Percentiles rank a stretch among this genome's conserved stretches.
phyloP scores from a whole-genome alignment of 2,113 vertebrate genomes.

The Pterophyllum scalare region DNA sequence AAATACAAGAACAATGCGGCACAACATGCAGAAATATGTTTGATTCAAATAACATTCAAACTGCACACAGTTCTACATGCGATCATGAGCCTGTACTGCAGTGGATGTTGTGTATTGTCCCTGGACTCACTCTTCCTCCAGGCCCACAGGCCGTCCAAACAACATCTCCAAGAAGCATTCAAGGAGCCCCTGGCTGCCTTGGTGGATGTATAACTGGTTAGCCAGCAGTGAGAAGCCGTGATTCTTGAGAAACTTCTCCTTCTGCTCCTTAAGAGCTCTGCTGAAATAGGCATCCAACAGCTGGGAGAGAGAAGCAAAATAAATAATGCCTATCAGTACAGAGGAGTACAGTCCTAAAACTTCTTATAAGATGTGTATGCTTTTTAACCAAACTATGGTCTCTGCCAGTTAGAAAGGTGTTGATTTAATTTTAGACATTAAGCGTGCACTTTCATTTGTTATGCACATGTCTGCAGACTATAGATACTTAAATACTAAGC shows the following conservation, averaged over 20 bases:
- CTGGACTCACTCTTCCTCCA: constrained; percentile 91
- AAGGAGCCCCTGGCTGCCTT: constrained; percentile 89
- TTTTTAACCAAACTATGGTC: neutral
- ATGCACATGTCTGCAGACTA: neutral
- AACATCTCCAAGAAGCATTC: constrained; percentile 96
- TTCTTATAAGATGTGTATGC: neutral
- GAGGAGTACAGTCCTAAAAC: neutral
- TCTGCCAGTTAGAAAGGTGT: neutral
- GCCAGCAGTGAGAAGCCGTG: constrained; percentile 96
- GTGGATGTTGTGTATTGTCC: neutral
- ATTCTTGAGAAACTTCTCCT: constrained; percentile 96
- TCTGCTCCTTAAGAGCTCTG: constrained; percentile 94
- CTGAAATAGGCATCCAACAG: constrained; percentile 95
- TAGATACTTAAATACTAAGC: neutral
- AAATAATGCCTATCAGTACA: neutral
- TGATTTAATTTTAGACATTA: neutral
- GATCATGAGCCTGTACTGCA: neutral
- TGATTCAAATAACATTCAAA: neutral
- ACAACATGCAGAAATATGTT: neutral
- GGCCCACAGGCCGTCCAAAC: constrained; percentile 86
- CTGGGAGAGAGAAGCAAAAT: constrained; percentile 70
- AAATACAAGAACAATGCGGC: neutral
- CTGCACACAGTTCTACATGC: neutral
- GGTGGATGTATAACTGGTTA: constrained; percentile 96
- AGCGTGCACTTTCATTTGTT: neutral